Base-by-base conservation (phyloP, 2,888 invertebrate genomes). In the Troides aeacus region DNA sequence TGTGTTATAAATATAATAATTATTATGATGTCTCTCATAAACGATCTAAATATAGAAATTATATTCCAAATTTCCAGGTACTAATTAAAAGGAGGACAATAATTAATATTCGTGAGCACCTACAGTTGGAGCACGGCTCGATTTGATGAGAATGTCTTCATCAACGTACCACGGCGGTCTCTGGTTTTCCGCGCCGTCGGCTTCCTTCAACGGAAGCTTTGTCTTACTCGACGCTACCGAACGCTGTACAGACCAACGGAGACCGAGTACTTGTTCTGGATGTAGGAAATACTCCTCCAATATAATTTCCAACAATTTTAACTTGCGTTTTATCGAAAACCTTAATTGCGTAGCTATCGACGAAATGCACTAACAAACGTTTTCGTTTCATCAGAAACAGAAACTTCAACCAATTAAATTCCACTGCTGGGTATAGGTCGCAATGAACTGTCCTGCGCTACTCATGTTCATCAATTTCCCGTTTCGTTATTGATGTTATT, bases 121-220 rank as follows among this genome's bases (percentile, higher is more conserved):
- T 66, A 57, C 24, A 58, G 62, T 50, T 50, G 62, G 53, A 58
- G 36, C 70, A 77, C 73, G 74, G 76, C 76, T 82, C 82, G 84
- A 86, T 86, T 85, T 82, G 79, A 81, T 77, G 75, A 75, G 78
- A 82, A 78, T 81, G 82, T 84, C 82, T 88, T 84, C 79, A 84
- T 85, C 84, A 84, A 84, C 82, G 83, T 85, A 84, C 84, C 87
- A 81, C 79, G 76, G 79, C 78, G 84, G 84, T 76, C 82, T 81
- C 83, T 77, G 84, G 85, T 81, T 86, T 88, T 85, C 82, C 82
- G 79, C 81, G 73, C 79, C 78, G 84, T 76, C 77, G 80, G 79
- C 72, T 79, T 74, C 76, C 70, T 76, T 79, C 79, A 81, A 76
- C 72, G 71, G 74, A 75, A 78, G 84, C 83, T 81, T 82, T 82